These are phyloP conservation scores for Poecile atricapillus DNA, from an alignment of 2,113 vertebrate species.

Conservation along the genomic window DNA sequence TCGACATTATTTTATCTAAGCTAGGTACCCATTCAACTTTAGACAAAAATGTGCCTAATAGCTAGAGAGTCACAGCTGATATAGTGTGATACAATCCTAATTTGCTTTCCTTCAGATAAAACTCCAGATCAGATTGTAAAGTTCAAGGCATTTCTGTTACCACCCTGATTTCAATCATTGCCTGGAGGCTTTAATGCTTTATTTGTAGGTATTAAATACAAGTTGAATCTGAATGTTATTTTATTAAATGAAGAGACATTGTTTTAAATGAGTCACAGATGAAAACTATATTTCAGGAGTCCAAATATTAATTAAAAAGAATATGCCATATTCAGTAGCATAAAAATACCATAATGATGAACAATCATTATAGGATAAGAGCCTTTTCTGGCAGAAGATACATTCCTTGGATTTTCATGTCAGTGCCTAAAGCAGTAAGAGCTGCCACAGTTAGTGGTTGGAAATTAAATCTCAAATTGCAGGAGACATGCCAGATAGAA, in stretches of 20 bases:
- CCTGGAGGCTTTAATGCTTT: not conserved
- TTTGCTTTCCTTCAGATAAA: not conserved
- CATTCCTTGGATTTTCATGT: slow-evolving; percentile 9
- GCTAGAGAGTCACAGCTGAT: not conserved
- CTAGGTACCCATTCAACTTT: not conserved
- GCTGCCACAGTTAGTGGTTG: not conserved
- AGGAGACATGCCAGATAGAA: not conserved
- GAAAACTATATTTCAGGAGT: not conserved
- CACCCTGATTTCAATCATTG: not conserved
- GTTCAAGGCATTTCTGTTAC: not conserved
- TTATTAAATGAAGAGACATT: slow-evolving; percentile 9
- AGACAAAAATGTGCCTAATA: not conserved
- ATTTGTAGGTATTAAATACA: not conserved
- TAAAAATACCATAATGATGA: slow-evolving; percentile 2
- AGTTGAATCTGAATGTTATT: slow-evolving; percentile 1
- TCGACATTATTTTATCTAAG: not conserved
- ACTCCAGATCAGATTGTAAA: not conserved
- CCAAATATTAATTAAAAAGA: slow-evolving; percentile 49
- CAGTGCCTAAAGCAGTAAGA: not conserved
- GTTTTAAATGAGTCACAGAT: slow-evolving; percentile 6
- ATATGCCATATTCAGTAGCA: not conserved
- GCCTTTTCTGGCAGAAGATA: slow-evolving; percentile 33
- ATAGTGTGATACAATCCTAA: not conserved
- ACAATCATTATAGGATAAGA: slow-evolving; percentile 4
- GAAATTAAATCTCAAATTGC: not conserved